Evolutionary conservation across 2,113 vertebrate genomes (phyloP).

Genomic region (Merops nubicus): DNA sequence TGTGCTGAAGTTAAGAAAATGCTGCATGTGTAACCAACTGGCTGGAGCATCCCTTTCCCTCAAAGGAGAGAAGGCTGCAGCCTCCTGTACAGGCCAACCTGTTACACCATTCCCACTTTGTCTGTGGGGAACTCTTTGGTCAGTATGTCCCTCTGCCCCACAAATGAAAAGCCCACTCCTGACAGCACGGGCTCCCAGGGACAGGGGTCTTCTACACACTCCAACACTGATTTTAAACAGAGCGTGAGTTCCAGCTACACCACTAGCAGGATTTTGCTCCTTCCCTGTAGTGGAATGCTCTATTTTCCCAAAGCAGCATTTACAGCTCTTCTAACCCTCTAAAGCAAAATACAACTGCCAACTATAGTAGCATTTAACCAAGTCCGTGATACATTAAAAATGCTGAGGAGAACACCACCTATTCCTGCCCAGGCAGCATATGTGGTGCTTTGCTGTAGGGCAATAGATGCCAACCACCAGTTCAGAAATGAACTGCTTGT

Average conservation of each 20-base stretch:
- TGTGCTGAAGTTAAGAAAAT: neutral
- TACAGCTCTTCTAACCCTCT: neutral
- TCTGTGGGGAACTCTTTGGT: neutral
- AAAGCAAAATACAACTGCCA: neutral
- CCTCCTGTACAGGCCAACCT: neutral
- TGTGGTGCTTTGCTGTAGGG: neutral
- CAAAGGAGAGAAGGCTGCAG: rapidly evolving
- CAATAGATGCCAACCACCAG: neutral
- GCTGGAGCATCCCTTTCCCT: neutral
- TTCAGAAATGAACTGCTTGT: neutral
- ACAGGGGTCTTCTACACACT: neutral
- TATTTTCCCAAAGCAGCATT: neutral
- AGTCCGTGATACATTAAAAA: neutral
- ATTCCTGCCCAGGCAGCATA: neutral
- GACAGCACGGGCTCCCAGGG: neutral
- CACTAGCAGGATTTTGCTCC: neutral
- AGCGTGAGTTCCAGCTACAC: neutral
- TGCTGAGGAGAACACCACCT: neutral
- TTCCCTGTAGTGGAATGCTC: neutral
- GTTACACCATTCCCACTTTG: neutral
- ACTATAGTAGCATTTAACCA: neutral
- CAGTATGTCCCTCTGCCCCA: neutral
- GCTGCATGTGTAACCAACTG: rapidly evolving
- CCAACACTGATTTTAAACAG: neutral
- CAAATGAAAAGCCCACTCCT: neutral